Evolutionary conservation across 2,888 invertebrate species (phyloP), one percentile per base, ranked within the genome.

Genomic region (Tetragnatha montana): DNA sequence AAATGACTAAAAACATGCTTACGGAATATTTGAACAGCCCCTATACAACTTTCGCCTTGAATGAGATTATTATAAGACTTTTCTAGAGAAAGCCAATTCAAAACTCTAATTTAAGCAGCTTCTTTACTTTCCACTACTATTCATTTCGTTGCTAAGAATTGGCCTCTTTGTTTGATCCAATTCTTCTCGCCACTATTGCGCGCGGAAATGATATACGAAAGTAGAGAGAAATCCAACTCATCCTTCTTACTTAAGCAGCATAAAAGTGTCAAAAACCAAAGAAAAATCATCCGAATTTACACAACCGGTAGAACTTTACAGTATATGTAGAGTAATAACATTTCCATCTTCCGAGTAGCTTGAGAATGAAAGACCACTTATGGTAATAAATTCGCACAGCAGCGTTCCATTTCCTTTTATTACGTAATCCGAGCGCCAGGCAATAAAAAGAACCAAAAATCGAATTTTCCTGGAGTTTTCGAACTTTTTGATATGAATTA

Each of bases 391-490:
- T 85, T 85, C 51, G 22, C 51, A 35, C 71, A 47, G 78, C 69
- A 76, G 68, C 69, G 70, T 71, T 79, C 78, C 71, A 70, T 71
- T 73, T 71, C 85, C 69, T 85, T 78, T 85, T 85, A 85, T 85
- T 85, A 51, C 85, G 71, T 78, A 78, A 85, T 85, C 70, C 71
- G 85, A 76, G 76, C 47, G 51, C 35, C 10, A 49, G n/a, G 85
- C 78, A 85, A 85, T 85, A 85, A 85, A 79, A 70, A 35, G 78
- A 76, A 79, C 78, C 78, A 71, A 85, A 78, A 85, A 85, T 79
- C 85, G 85, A 85, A 79, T 85, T 71, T 84, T 76, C 76, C 51
- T 74, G 35, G 73, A 82, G 51, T 82, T 82, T 82, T 60, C 60
- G 51, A 82, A 82, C 73, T 60, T 75, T 82, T 82, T 82, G 82